A percentile compares a stretch with the other conserved stretches of the same genome.
Evolutionary conservation across 2,113 vertebrate species (phyloP).

Genomic region (Ictidomys tridecemlineatus): DNA sequence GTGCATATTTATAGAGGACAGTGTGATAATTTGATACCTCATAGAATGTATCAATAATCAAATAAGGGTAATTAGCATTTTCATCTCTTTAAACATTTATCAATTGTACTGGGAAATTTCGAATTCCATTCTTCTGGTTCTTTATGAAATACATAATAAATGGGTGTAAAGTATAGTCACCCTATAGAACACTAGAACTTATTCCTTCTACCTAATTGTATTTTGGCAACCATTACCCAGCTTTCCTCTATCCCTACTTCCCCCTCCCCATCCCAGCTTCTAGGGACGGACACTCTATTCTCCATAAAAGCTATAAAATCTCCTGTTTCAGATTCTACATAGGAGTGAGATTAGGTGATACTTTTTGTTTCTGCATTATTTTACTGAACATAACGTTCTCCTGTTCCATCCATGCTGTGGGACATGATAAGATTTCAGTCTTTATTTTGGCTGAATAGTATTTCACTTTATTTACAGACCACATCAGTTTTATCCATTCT

Average conservation of each 20-base stretch:
- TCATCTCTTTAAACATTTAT: neutral
- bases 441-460: neutral
- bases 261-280: neutral
- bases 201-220: neutral
- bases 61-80: neutral
- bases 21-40: neutral
- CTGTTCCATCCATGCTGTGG: neutral
- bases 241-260: fast-evolving
- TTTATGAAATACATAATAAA: neutral
- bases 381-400: no score
- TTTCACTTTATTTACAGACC: neutral
- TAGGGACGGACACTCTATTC: neutral
- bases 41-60: neutral
- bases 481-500: neutral
- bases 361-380: neutral
- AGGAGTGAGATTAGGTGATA: neutral
- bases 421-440: neutral
- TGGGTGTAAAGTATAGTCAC: neutral
- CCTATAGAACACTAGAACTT: neutral
- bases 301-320: neutral
- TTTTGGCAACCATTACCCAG: no score
- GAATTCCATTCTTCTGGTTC: neutral
- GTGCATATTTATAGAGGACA: neutral
- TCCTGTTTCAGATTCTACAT: neutral
- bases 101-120: neutral